Base-by-base conservation (phyloP, 2,797 vertebrate species). In the Periophthalmus magnuspinnatus region DNA sequence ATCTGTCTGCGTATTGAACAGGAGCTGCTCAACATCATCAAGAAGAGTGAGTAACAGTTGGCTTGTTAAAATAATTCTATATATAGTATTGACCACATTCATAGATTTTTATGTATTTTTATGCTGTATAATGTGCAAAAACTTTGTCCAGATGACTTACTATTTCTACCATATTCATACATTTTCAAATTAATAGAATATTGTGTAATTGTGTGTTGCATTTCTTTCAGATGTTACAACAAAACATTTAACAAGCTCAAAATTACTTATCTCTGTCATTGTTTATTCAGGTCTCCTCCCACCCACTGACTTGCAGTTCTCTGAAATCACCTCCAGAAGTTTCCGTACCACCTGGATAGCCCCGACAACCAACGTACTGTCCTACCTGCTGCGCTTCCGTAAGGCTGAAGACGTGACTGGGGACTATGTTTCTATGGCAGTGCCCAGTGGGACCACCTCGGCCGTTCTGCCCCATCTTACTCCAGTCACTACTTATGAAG, bases 1-100 rank as follows among this genome's bases (percentile, higher is more conserved):
- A 97, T 99, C 84, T 99, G 98, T 78, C 91, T 99, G 70, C 93
- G 97, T 86, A 99, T 99, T 84, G 97, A 99, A 84, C 97, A 99
- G 88, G 97, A 99, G 71, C 90, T 98, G 69, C 93, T 94, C 68
- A 96, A 95, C 84, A 99, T 99, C 82, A 97, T 93, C 86, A 96
- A 94, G 82, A 97, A 93, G 93, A 95, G 98, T 99, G 91, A 94
- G 97, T 93, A 75, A 32, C 7, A 68, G 8, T 1, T 52, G 48
- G 16, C 1, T 32, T 22, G 55, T 21, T 55, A 21, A 55, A 55
- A 13, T 13, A 5, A 54, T 52, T 52, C 50, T 52, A 54, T 54
- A 21, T 21, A 21, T 54, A 22, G 52, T 11, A 0, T 8, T 22
- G 9, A 1, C 38, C 38, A 41, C 34, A 36, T 11, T 41, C 38